Conservation (phyloP, 1,140 invertebrate species). For the Drosophila pandora region DNA sequence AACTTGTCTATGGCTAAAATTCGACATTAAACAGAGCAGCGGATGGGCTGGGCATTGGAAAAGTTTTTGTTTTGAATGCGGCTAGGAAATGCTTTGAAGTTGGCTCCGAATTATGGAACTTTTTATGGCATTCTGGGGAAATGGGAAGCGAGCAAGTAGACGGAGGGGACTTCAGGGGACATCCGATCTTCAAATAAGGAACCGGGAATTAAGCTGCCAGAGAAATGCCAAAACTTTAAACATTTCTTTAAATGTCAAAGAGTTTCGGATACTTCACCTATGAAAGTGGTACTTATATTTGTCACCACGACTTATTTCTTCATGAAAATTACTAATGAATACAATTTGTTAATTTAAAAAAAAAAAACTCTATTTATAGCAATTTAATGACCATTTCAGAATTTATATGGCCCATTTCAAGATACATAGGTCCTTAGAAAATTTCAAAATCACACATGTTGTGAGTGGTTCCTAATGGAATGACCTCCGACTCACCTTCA, state of each 20-base stretch:
- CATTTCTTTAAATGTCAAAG: constrained; percentile 21
- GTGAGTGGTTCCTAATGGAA: constrained; percentile 7
- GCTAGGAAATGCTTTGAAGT: constrained; percentile 70
- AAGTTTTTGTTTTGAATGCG: constrained; percentile 56
- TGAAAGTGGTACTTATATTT: neutral
- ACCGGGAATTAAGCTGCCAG: constrained; percentile 33
- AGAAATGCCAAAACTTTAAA: constrained; percentile 25
- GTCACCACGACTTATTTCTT: constrained; percentile 2
- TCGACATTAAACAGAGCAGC: constrained; percentile 67
- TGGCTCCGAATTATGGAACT: constrained; percentile 55
- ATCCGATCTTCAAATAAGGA: neutral
- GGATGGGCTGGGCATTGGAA: constrained; percentile 32
- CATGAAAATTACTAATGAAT: no score
- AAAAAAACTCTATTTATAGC: no score
- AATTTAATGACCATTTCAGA: no score
- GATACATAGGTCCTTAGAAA: neutral
- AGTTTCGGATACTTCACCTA: constrained; percentile 5
- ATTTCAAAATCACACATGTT: constrained; percentile 27
- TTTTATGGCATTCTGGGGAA: constrained; percentile 36
- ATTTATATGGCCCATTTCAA: neutral
- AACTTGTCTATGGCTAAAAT: constrained; percentile 71
- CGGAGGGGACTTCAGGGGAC: neutral
- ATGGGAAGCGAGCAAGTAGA: neutral
- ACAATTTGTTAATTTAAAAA: no score
- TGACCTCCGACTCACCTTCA: constrained; percentile 71